Percentiles rank a stretch among this genome's conserved stretches.
Conservation (phyloP, 2,113 vertebrate species). For the Thermophis baileyi region DNA sequence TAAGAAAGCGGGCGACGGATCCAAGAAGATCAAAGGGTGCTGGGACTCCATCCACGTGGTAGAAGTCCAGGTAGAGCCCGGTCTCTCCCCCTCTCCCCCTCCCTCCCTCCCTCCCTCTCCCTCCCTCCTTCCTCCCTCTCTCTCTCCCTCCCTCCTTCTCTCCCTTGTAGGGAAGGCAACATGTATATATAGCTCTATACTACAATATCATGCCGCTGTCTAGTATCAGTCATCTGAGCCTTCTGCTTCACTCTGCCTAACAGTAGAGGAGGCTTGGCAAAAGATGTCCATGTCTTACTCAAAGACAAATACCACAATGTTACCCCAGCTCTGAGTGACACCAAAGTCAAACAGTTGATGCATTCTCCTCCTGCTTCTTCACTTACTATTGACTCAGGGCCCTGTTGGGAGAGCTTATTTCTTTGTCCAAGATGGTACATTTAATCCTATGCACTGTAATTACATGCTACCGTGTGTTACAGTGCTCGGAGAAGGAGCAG, state of each 20-base stretch:
- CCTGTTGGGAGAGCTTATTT: neutral
- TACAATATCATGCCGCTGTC: neutral
- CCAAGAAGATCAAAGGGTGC: slow-evolving; percentile 99
- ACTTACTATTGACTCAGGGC: neutral
- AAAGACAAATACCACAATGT: neutral
- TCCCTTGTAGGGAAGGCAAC: neutral
- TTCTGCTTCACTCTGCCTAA: neutral
- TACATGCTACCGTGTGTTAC: neutral
- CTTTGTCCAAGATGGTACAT: neutral
- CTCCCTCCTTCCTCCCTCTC: no score
- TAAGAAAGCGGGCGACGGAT: slow-evolving; percentile 98
- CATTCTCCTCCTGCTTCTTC: neutral
- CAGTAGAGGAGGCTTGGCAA: neutral
- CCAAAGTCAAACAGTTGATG: slow-evolving; percentile 19
- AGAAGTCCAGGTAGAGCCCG: slow-evolving; percentile 90
- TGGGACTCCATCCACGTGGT: slow-evolving; percentile 99
- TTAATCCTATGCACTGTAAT: neutral
- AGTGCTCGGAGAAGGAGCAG: neutral
- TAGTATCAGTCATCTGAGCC: neutral
- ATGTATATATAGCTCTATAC: neutral
- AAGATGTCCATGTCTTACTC: neutral
- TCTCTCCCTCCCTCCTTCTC: neutral
- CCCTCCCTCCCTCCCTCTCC: no score
- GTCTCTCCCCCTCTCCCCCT: neutral
- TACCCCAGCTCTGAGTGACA: slow-evolving; percentile 33